Base-by-base conservation (phyloP, 2,888 invertebrate genomes). In the Ophion ellenae region DNA sequence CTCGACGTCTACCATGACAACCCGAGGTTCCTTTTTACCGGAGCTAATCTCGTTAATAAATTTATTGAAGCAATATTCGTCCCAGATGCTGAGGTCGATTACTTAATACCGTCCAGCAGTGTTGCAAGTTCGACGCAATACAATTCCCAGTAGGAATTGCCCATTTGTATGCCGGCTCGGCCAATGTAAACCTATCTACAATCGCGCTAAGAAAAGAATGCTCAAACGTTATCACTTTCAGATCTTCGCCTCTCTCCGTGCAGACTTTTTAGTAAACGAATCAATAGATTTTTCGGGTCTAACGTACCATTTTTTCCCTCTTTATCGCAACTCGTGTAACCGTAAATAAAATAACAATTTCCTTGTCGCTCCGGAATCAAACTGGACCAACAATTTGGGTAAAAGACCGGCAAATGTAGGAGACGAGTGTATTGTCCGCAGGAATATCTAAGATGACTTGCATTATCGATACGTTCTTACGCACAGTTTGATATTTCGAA, bases 181-280 rank as follows among this genome's bases (percentile, higher is more conserved):
- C 98, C 98, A 90, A 98, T 96, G 95, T 98, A 97, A 93, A 98
- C 96, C 84, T 97, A 97, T 91, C 98, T 97, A 94, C 97, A 97
- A 95, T 98, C 97, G 94, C 97, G 97, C 97, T 97, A 94, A 63
- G 66, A 24, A 57, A 10, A 63, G 45, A 45, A 11, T 69, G 17
- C 20, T 63, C 14, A 28, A 40, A 77, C 45, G 45, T 45, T n/a
- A 32, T 59, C 40, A 67, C 24, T 70, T 3, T 45, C n/a, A 14
- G 61, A 61, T 11, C 20, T 64, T 74, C 67, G 66, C 71, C 63
- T 11, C 47, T 59, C 36, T 9, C n/a, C 53, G 0, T 14, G 7
- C 36, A 36, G 4, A 28, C 9, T 7, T 53, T 53, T 14, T 47
- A 24, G 7, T 9, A 14, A 45, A 2, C 0, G 6, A 28, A 10